Evolutionary conservation across 2,888 invertebrate genomes (phyloP).

Genomic region (Macaria liturata): DNA sequence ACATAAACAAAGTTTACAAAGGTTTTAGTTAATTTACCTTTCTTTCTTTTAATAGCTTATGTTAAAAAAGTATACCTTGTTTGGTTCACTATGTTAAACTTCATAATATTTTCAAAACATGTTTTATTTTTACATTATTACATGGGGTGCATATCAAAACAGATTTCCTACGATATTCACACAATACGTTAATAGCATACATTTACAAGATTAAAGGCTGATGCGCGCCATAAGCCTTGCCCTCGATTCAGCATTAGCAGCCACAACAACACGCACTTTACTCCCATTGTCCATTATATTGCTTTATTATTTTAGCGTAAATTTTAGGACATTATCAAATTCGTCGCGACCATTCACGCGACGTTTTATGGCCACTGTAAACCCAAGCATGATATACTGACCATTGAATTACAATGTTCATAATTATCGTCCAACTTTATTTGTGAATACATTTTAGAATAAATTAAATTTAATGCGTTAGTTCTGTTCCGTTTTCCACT

Average conservation of each 20-base stretch:
- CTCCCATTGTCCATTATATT: conserved; percentile 44
- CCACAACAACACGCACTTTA: conserved; percentile 45
- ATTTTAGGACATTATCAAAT: conserved; percentile 62
- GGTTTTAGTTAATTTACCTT: no score
- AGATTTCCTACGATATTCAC: no score
- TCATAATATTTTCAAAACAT: no score
- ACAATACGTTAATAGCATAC: conserved; percentile 22
- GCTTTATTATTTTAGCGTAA: conserved; percentile 59
- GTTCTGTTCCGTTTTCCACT: no score
- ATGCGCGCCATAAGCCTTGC: conserved; percentile 52
- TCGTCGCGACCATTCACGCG: conserved; percentile 59
- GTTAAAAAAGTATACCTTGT: no score
- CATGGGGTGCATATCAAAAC: no score
- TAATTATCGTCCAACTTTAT: conserved; percentile 30
- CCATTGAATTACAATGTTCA: conserved; percentile 54
- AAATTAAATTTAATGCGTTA: conserved; percentile 8
- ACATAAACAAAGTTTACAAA: no score
- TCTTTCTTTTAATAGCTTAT: no score
- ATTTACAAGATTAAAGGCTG: conserved; percentile 57
- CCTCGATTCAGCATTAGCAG: conserved; percentile 56
- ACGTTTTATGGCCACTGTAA: conserved; percentile 45
- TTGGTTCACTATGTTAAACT: no score
- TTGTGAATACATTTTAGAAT: conserved; percentile 16
- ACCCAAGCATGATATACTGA: conserved; percentile 38
- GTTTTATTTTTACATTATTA: no score